Evolutionary conservation across 2,797 vertebrate species (phyloP).

Genomic region (Pseudochirops cupreus): DNA sequence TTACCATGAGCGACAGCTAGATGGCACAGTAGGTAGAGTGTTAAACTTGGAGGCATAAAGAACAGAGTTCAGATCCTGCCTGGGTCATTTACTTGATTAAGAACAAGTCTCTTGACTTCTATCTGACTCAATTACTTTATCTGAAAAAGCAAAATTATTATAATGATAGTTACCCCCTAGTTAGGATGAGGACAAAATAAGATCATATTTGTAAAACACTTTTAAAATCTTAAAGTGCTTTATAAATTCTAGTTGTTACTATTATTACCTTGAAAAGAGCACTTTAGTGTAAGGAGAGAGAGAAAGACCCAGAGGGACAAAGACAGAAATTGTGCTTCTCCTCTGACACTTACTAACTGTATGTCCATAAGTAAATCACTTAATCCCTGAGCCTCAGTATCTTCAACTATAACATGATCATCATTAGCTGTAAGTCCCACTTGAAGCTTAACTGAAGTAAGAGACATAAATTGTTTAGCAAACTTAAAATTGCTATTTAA

Average conservation of each 20-base stretch:
- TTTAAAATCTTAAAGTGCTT: background rate
- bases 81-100: background rate
- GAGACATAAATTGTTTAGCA: conserved; percentile 38
- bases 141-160: background rate
- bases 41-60: background rate
- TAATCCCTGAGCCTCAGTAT: background rate
- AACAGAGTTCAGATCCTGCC: background rate
- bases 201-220: background rate
- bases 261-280: background rate
- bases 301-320: background rate
- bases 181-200: background rate
- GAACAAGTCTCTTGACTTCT: background rate
- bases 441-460: conserved; percentile 5
- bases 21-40: background rate
- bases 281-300: background rate
- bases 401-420: background rate
- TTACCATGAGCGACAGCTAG: background rate
- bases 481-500: background rate
- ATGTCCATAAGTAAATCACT: background rate
- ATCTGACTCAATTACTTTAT: background rate
- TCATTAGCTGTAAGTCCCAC: background rate
- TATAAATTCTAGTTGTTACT: background rate
- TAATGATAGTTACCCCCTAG: background rate
- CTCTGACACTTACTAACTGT: background rate
- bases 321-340: background rate